phyloP scores from a whole-genome alignment of 2,888 invertebrate genomes.

The Lottia scabra region DNA sequence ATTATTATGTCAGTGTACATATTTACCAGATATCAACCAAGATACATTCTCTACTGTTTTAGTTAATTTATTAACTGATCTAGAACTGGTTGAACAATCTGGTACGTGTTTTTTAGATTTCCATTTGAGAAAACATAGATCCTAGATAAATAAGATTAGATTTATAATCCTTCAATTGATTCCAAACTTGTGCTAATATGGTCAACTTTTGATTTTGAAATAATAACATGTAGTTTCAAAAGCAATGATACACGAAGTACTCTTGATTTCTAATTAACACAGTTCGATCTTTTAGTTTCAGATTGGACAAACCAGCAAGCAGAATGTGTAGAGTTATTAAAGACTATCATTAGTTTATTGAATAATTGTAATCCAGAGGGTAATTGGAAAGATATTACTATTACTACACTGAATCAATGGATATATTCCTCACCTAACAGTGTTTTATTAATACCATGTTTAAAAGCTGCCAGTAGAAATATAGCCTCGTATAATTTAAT shows the following conservation, averaged over 20 bases:
- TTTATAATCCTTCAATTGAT: too few species aligned
- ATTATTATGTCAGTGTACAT: constrained; percentile 70
- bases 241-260: too few species aligned
- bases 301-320: constrained; percentile 46
- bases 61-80: constrained; percentile 62
- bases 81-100: constrained; percentile 61
- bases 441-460: constrained; percentile 59
- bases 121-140: too few species aligned
- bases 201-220: too few species aligned
- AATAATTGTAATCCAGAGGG: constrained; percentile 65
- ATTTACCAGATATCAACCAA: constrained; percentile 42
- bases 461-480: constrained; percentile 57
- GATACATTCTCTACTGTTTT: constrained; percentile 50
- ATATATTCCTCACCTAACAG: constrained; percentile 61
- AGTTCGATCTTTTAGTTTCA: constrained; percentile 35
- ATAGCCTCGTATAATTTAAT: constrained; percentile 60
- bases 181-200: too few species aligned
- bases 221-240: too few species aligned
- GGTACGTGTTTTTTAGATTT: constrained; percentile 37
- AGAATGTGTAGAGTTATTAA: constrained; percentile 58
- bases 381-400: constrained; percentile 40
- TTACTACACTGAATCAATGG: constrained; percentile 59
- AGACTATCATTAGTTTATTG: constrained; percentile 58
- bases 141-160: too few species aligned
- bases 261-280: too few species aligned